Evolutionary conservation across 2,113 vertebrate genomes (phyloP), one percentile per base, ranked within the genome.

Genomic region (Antennarius striatus): DNA sequence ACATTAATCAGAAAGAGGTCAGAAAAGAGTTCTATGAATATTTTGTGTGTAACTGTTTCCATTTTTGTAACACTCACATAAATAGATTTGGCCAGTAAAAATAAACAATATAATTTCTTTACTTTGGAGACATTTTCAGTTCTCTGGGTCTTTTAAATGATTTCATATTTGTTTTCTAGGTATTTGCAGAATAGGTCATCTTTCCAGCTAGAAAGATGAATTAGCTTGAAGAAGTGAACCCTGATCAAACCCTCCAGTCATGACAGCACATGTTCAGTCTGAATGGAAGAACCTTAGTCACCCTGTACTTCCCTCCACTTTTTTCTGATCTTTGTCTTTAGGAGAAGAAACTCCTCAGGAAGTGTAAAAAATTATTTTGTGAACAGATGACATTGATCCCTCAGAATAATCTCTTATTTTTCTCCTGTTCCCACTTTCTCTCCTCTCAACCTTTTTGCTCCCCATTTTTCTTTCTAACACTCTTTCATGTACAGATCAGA

Each of bases 401-500:
- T 1, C 50, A 54, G 29, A 10, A 7, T 83, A 65, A 64, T 72
- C 54, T 49, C 39, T 15, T 15, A 8, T 43, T 58, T 60, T 43
- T 67, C 36, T n/a, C 52, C 43, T 48, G 50, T 61, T 66, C 14
- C 22, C 8, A 40, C 53, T 30, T 32, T 66, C 50, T 16, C 57
- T 55, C 13, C 46, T 70, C 68, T 46, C 75, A 61, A 62, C 53
- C 28, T 56, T 61, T 51, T 51, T 40, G 13, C 60, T 52, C 40
- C 16, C 64, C 62, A 60, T 36, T 36, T 36, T 36, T 77, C 56
- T 75, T 62, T 46, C 56, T 48, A 68, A 9, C 39, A 3, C 68
- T 59, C 86, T 86, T 88, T 88, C 83, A 85, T 83, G 83, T 79
- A 11, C 57, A 81, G 75, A 90, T 90, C 86, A 90, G 75, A 88